Conservation (phyloP, 2,797 vertebrate species). For the Uromys caudimaculatus region DNA sequence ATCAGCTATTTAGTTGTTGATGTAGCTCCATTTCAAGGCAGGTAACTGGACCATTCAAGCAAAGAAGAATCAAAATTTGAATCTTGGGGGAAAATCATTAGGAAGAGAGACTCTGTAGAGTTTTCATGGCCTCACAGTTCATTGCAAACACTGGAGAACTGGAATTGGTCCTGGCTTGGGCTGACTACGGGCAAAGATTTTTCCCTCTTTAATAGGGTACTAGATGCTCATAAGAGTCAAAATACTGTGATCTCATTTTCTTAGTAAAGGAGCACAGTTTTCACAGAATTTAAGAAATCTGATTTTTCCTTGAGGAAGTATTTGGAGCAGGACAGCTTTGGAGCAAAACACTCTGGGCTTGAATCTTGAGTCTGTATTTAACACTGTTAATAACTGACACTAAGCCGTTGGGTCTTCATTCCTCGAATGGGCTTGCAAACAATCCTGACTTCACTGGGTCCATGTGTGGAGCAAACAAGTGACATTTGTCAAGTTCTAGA, state of each 20-base stretch:
- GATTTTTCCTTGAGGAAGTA: background rate
- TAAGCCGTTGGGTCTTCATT: background rate
- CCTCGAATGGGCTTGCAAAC: background rate
- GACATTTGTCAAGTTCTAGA: background rate
- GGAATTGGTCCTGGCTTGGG: background rate
- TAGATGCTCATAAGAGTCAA: slow-evolving; percentile 19
- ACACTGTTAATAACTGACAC: background rate
- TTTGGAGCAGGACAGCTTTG: background rate
- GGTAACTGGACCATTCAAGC: slow-evolving; percentile 36
- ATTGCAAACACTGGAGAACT: background rate
- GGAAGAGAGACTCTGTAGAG: background rate
- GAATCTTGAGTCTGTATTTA: background rate
- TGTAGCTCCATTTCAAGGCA: background rate
- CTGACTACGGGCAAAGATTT: background rate
- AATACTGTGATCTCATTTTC: slow-evolving; percentile 14
- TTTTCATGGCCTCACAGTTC: background rate
- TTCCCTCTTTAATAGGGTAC: background rate
- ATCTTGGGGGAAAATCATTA: background rate
- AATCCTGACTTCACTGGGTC: background rate
- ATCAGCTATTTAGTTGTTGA: slow-evolving; percentile 50
- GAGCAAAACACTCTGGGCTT: background rate
- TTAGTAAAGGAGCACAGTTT: slow-evolving; percentile 18
- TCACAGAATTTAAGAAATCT: background rate
- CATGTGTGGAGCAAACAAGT: slow-evolving; percentile 22
- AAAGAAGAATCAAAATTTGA: slow-evolving; percentile 4